Conservation (phyloP, 2,888 invertebrate genomes). For the Dione vanillae region DNA sequence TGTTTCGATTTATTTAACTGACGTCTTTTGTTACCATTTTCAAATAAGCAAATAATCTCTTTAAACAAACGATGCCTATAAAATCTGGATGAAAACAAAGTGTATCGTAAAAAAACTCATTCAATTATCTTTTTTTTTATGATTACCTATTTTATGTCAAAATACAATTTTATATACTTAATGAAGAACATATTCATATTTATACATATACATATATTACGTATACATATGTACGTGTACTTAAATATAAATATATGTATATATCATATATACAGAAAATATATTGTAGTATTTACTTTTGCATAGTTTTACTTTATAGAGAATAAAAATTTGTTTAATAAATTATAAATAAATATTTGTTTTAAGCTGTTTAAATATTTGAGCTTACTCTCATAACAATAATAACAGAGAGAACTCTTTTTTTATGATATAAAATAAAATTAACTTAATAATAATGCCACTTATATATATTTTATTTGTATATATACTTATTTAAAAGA, state of each 20-base stretch:
- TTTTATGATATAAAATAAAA: no score
- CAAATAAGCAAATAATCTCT: constrained; percentile 42
- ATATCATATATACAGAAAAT: neutral
- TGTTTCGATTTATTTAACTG: constrained; percentile 24
- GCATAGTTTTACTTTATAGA: neutral
- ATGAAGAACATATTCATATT: neutral
- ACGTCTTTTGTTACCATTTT: constrained; percentile 30
- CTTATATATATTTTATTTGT: no score
- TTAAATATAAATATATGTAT: no score
- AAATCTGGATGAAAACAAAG: constrained; percentile 48
- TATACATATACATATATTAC: neutral
- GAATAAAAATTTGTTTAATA: neutral
- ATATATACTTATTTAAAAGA: no score
- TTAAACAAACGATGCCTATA: constrained; percentile 44
- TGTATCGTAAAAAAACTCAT: constrained; percentile 49
- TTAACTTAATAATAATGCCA: no score
- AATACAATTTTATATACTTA: neutral
- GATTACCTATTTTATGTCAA: constrained; percentile 34
- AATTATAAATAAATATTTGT: neutral
- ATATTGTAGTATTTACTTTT: neutral
- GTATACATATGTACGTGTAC: no score
- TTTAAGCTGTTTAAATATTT: neutral
- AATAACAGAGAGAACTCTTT: no score
- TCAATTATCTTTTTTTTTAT: constrained; percentile 49
- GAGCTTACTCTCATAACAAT: neutral